Conservation (phyloP, 1,140 invertebrate genomes). For the Ectropis grisescens region DNA sequence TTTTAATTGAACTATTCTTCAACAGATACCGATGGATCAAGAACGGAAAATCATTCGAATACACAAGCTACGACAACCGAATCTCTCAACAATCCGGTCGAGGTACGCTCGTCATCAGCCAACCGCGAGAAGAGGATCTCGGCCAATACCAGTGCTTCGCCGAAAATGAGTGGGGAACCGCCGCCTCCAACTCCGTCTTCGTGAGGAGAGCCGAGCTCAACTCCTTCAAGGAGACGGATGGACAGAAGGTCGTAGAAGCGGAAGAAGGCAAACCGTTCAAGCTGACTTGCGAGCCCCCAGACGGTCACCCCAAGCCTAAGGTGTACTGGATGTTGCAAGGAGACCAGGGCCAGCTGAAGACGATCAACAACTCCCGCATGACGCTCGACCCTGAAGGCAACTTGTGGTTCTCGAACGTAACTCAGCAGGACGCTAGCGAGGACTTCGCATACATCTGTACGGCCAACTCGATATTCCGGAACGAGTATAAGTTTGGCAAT, state of each 20-base stretch:
- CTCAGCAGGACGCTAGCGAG: constrained; percentile 83
- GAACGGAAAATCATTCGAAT: constrained; percentile 93
- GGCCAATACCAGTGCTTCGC: constrained; percentile 99
- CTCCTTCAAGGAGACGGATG: constrained; percentile 84
- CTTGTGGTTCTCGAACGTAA: constrained; percentile 95
- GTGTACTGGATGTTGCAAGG: constrained; percentile 94
- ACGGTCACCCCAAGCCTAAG: constrained; percentile 94
- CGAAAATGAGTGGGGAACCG: constrained; percentile 93
- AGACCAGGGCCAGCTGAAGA: constrained; percentile 82
- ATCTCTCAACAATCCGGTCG: constrained; percentile 93
- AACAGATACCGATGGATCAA: constrained; percentile 95
- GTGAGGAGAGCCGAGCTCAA: constrained; percentile 95
- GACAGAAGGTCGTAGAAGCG: constrained; percentile 75
- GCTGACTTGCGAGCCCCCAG: constrained; percentile 89
- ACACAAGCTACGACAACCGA: constrained; percentile 91
- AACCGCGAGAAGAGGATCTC: constrained; percentile 91
- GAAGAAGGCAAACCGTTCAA: constrained; percentile 91
- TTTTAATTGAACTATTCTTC: too few species aligned
- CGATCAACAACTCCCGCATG: constrained; percentile 93
- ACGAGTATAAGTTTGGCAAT: constrained; percentile 93
- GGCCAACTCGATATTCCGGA: constrained; percentile 87
- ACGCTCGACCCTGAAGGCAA: constrained; percentile 95
- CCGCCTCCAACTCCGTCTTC: constrained; percentile 95
- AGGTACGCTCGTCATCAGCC: constrained; percentile 91
- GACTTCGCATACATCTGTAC: constrained; percentile 92